These are phyloP conservation scores for Phalacrocorax carbo DNA, from an alignment of 2,113 vertebrate genomes.

Conservation along the genomic window DNA sequence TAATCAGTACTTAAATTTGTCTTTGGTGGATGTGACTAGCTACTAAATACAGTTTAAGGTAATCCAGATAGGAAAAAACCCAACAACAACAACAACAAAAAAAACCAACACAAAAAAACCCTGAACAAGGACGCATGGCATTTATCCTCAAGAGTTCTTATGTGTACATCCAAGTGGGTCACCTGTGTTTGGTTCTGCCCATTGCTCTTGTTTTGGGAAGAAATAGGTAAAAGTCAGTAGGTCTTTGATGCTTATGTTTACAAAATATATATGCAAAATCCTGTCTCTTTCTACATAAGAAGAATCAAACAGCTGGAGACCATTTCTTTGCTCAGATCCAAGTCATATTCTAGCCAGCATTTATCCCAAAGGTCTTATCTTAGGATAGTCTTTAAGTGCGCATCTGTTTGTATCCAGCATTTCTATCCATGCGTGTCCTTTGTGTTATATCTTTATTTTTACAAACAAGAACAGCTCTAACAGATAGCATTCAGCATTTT, in stretches of 20 bases:
- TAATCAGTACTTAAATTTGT: neutral
- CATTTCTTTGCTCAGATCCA: neutral
- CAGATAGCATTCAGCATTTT: neutral
- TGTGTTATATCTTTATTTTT: neutral
- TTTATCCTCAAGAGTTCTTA: neutral
- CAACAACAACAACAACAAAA: neutral
- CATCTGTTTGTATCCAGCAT: neutral
- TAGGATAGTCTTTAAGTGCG: neutral
- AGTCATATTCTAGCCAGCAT: neutral
- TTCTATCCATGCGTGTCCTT: neutral
- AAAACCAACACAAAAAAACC: neutral
- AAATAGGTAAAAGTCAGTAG: neutral
- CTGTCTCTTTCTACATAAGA: neutral
- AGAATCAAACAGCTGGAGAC: neutral
- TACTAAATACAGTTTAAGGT: neutral
- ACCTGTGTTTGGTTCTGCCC: neutral
- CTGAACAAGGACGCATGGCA: accelerated
- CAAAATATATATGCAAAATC: neutral
- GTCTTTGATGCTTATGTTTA: neutral
- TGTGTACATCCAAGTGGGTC: neutral
- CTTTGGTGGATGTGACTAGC: neutral
- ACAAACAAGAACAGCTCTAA: neutral
- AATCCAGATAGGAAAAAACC: neutral
- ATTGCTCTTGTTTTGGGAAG: neutral
- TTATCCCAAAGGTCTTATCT: neutral